A percentile compares a stretch with the other conserved stretches of the same genome.
phyloP scores from a whole-genome alignment of 2,888 invertebrate genomes.

The Bedellia somnulentella region DNA sequence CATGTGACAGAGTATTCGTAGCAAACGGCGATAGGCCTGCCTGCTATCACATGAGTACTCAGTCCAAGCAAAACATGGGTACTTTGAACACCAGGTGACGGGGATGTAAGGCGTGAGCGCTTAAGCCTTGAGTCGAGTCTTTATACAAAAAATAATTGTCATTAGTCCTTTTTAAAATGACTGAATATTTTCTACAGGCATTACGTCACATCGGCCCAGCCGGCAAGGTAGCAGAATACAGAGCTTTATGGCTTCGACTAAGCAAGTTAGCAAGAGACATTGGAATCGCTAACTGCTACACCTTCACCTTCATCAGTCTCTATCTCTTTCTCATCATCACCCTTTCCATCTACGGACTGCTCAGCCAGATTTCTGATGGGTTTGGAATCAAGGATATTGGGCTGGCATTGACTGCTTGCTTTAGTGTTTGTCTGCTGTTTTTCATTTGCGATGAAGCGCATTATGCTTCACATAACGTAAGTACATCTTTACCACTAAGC shows the following conservation, averaged over 20 bases:
- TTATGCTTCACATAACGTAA: slow-evolving; percentile 71
- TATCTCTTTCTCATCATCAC: slow-evolving; percentile 74
- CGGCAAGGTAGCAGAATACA: slow-evolving; percentile 68
- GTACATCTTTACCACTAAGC: slow-evolving; percentile 19
- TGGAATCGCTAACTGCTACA: slow-evolving; percentile 69
- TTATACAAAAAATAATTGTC: not conserved
- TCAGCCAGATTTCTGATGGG: slow-evolving; percentile 73
- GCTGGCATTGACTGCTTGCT: slow-evolving; percentile 66
- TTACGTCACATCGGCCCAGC: slow-evolving; percentile 70
- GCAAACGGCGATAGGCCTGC: no score
- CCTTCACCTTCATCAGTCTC: slow-evolving; percentile 67
- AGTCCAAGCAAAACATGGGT: no score
- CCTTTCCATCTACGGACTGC: slow-evolving; percentile 71
- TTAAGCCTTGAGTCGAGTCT: not conserved
- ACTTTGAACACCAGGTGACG: no score
- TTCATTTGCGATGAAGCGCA: slow-evolving; percentile 76
- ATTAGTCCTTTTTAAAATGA: not conserved
- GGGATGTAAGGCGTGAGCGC: no score
- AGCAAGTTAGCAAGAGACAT: slow-evolving; percentile 69
- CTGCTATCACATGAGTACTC: no score
- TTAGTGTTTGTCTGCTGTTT: slow-evolving; percentile 67
- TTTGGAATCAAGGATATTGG: slow-evolving; percentile 74
- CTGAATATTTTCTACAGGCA: slow-evolving; percentile 33
- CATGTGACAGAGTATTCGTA: no score
- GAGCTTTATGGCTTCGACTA: slow-evolving; percentile 70